Base-by-base conservation (phyloP, 2,888 invertebrate species). In the Eupeodes luniger region DNA sequence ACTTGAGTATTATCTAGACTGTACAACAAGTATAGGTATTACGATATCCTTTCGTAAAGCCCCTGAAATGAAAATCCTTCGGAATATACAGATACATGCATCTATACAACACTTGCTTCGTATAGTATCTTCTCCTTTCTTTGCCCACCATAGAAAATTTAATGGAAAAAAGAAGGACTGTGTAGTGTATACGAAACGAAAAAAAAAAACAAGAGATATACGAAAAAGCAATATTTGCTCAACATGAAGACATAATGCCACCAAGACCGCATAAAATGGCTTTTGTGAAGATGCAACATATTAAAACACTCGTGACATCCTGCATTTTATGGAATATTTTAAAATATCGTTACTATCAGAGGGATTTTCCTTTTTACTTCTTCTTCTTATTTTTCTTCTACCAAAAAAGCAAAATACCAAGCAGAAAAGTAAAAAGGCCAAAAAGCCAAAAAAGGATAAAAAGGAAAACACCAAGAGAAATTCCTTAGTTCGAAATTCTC, bases 291-390 rank as follows among this genome's bases (percentile, higher is more conserved):
- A 44, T 82, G 72, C 44, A 70, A 64, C 55, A 47, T 69, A 80
- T 80, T 76, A 70, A 70, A 85, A 80, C 61, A 69, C 62, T 76
- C 51, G 75, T 57, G 70, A 76, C 64, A 70, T 70, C 57, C 51
- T 76, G 75, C 69, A 76, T 80, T 85, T 75, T 70, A 57, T 67
- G 84, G 79, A 80, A 75, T 70, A 70, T 84, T 80, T 59, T 47
- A 80, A 62, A 82, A 62, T 67, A 62, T 57, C 67, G 62, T 51
- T n/a, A 70, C 64, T 76, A 64, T 80, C 79, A 70, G 57, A 40
- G n/a, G 80, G 69, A 76, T 75, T 7, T 40, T 40, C 9, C 1
- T 40, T 40, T 9, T 40, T 5, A 27, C 40, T 40, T 40, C 40
- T 40, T 40, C 40, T 40, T 9, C 40, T 40, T 40, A 9, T 40